phyloP scores from a whole-genome alignment of 1,140 invertebrate genomes.

The Hermetia illucens region DNA sequence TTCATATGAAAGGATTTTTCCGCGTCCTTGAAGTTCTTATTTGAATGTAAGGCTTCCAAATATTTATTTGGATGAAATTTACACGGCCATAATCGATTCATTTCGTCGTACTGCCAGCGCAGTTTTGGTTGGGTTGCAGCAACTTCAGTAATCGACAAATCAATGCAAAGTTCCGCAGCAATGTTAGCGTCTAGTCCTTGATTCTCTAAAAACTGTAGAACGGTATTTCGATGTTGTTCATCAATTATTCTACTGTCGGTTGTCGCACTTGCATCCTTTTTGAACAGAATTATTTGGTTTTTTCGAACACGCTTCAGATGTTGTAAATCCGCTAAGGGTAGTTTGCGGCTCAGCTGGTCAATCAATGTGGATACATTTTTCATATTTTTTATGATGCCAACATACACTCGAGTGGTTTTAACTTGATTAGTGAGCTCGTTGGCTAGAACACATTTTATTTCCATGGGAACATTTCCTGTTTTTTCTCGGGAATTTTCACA shows the following conservation, averaged over 20 bases:
- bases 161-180: conserved; percentile 19
- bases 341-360: conserved; percentile 35
- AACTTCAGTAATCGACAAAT: conserved; percentile 42
- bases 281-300: conserved; percentile 43
- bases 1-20: conserved; percentile 43
- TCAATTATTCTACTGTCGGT: background rate
- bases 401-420: conserved; percentile 37
- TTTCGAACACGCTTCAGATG: conserved; percentile 62
- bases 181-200: conserved; percentile 13
- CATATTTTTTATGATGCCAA: conserved; percentile 40
- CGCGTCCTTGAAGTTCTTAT: conserved; percentile 42
- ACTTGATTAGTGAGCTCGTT: conserved; percentile 36
- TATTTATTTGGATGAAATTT: conserved; percentile 70
- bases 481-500: no score
- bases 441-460: conserved; percentile 34
- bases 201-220: conserved; percentile 1
- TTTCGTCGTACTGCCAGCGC: conserved; percentile 48
- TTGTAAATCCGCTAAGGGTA: conserved; percentile 41
- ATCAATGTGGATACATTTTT: conserved; percentile 50
- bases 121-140: conserved; percentile 44
- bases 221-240: background rate
- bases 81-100: conserved; percentile 58
- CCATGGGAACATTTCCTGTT: no score
- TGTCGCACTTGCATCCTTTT: conserved; percentile 11
- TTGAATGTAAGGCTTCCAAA: conserved; percentile 46